Evolutionary conservation across 2,797 vertebrate species (phyloP), one percentile per base, ranked within the genome.

Genomic region (Arnoldichthys spilopterus): DNA sequence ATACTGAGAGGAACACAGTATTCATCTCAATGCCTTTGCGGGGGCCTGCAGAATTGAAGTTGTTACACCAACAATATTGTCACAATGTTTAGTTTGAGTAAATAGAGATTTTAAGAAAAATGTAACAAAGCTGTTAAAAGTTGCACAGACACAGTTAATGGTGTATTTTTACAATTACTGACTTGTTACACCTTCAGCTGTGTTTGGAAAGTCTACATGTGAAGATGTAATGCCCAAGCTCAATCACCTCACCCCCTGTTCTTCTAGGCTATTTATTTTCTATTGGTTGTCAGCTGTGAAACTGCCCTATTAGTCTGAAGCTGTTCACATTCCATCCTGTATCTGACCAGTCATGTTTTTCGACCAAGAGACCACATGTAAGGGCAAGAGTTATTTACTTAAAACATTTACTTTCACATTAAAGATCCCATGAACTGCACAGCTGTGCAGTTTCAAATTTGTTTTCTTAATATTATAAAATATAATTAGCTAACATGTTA

Each of bases 11-110:
- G 26, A 59, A 51, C 72, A 80, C 72, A 80, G 72, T 69, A 69
- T 80, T 80, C 78, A 80, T 74, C 78, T 80, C 64, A 62, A 24
- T 61, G 53, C 72, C 56, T 62, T 32, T 61, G 71, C 24, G 56
- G 61, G n/a, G 20, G 24, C 26, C 22, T 72, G 22, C 56, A 71
- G 56, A 51, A 63, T 51, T 7, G 18, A 49, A 47, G 26, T 16
- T 49, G 43, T 51, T 51, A 9, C 40, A 68, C 24, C 30, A 45
- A 13, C 61, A 47, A 7, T 49, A 28, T 9, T 53, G 45, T 43
- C 68, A 3, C 28, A 32, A 72, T 53, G 34, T 73, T 72, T n/a
- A 24, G 47, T 49, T 51, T 67, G 64, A 43, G 13, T 45, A 54
- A 37, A 40, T 63, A 62, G 20, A 37, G 56, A 63, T 53, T 53